Base-by-base conservation (phyloP, 2,113 vertebrate species). In the Loxodonta africana region DNA sequence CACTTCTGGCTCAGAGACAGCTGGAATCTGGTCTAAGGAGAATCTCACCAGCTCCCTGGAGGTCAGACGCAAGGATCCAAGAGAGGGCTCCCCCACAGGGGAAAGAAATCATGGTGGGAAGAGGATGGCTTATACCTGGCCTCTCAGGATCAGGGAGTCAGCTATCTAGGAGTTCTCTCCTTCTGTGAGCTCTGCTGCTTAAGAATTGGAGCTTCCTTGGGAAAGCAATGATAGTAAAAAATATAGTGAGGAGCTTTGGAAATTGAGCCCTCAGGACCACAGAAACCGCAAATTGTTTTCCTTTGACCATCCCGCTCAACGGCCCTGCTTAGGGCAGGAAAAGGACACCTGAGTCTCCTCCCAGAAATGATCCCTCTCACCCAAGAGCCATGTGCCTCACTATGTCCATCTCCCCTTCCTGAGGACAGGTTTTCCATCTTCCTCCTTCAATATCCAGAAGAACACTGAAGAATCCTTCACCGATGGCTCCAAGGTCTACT, bases 181-280 rank as follows among this genome's bases (percentile, higher is more conserved):
- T 44, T 51, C 8, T 53, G 1, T 10, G 41, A 73, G 23, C 41
- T 60, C 0, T 90, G 46, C 17, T n/a, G 37, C 48, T 78, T 28
- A n/a, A 73, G 46, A 69, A 74, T 37, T 18, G 60, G 21, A 41
- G 51, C 1, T 84, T 28, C 30, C 78, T 51, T 25, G 81, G 41
- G 46, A 18, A n/a, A 87, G 37, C 20, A 60, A 23, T 30, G 30
- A 62, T 60, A 89, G 15, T 25, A 10, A 21, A 28, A 17, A 8
- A 17, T 30, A 8, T 97, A 88, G 97, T 63, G 73, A 90, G 41
- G 33, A 94, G 12, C 60, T 93, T 48, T 78, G 85, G 18, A 78
- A 77, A 90, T 88, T 91, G 44, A 92, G 48, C 14, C 53, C 44
- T 18, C 7, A 74, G 78, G 73, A 41, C 25, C 12, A 18, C 7